phyloP scores from a whole-genome alignment of 2,113 vertebrate genomes.

The Vulpes vulpes region DNA sequence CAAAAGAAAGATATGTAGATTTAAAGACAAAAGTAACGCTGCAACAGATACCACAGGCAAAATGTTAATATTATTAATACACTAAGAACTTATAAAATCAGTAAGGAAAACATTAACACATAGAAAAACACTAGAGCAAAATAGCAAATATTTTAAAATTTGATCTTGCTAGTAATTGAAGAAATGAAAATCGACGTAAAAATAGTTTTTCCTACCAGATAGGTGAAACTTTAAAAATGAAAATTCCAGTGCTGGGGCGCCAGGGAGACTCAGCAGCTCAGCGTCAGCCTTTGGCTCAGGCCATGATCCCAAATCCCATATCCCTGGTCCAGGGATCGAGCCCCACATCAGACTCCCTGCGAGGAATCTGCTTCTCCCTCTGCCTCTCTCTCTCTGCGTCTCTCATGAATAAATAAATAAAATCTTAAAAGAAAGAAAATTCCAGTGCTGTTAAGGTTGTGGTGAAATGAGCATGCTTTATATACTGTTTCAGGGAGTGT shows the following conservation, averaged over 20 bases:
- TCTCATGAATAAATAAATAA: not conserved
- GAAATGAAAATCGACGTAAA: constrained; percentile 46
- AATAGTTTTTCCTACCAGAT: not conserved
- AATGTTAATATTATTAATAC: constrained; percentile 18
- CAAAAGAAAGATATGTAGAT: constrained; percentile 55
- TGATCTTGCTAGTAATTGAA: constrained; percentile 15
- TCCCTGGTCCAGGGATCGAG: not conserved
- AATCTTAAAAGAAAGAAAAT: not conserved
- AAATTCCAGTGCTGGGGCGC: too few species aligned
- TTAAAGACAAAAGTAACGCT: not conserved
- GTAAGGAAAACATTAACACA: constrained; percentile 34
- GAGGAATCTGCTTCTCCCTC: not conserved
- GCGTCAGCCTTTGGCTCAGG: not conserved
- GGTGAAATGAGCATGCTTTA: constrained; percentile 39
- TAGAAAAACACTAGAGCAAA: not conserved
- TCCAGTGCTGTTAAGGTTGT: constrained; percentile 31
- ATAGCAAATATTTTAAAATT: constrained; percentile 48
- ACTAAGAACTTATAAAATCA: constrained; percentile 42
- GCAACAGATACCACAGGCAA: not conserved
- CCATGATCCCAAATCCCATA: not conserved
- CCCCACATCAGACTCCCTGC: not conserved
- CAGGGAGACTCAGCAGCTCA: too few species aligned
- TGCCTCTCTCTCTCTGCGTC: not conserved
- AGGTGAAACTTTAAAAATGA: too few species aligned
- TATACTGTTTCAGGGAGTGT: not conserved